Base-by-base conservation (phyloP, 2,113 vertebrate genomes). In the Hippocampus abdominalis region DNA sequence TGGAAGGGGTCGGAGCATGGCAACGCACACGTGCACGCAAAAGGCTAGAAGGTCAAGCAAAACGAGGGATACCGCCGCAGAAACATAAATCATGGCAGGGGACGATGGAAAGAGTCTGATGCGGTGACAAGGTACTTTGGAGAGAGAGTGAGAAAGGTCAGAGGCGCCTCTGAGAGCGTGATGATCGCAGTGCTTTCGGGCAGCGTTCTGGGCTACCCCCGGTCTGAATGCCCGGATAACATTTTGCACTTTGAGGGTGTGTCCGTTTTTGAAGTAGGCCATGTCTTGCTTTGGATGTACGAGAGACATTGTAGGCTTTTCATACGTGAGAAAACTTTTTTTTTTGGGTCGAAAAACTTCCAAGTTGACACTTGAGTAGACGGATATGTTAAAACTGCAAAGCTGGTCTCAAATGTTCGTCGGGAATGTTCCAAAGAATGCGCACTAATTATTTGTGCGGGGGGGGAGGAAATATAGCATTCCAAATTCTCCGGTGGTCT, bases 11-110 rank as follows among this genome's bases (percentile, higher is more conserved):
- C 70, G 75, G 71, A 69, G 71, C 67, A 66, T n/a, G 69, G 68
- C 70, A 46, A 72, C 15, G 68, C 25, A 59, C 57, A 32, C 57
- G 61, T 59, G 67, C 23, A 62, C 53, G 39, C 51, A 68, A 54
- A 64, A 77, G 75, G 69, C 49, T 61, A 21, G 78, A 25, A 81
- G 77, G 74, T 79, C 65, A 70, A 46, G 53, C 53, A n/a, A 36
- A 68, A 74, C 80, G 69, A 76, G 75, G 69, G 78, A 59, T n/a
- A 59, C 59, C 68, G 27, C 73, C 78, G 79, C 81, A 54, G 70
- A 60, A 80, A 18, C 75, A 82, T 81, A 39, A 71, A 71, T 72
- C 18, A 48, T 80, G 80, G 65, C 77, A 80, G 68, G 40, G 59
- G 64, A n/a, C n/a, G 72, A 81, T 66, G 42, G 74, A 69, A 21